phyloP scores from a whole-genome alignment of 2,113 vertebrate species.

The Cololabis saira region DNA sequence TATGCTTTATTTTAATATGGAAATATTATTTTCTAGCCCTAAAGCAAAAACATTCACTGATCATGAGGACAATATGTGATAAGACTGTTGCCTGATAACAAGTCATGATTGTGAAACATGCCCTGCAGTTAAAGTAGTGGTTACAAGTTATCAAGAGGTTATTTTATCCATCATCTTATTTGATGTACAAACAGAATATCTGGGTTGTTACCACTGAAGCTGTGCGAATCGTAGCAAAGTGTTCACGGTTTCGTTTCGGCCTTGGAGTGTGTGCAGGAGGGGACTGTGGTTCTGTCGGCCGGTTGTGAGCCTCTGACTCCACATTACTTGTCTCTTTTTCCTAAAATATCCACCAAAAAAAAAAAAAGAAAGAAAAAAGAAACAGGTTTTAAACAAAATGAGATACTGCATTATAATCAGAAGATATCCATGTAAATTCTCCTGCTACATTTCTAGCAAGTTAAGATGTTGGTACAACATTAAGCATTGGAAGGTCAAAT shows the following conservation, averaged over 20 bases:
- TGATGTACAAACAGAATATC: slow-evolving; percentile 1
- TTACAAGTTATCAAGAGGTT: background rate
- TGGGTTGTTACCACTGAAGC: slow-evolving; percentile 89
- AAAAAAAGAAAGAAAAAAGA: background rate
- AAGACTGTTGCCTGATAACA: background rate
- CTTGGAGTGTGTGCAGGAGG: slow-evolving; percentile 89
- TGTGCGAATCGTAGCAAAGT: slow-evolving; percentile 98
- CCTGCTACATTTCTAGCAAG: background rate
- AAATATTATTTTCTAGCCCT: too few species aligned
- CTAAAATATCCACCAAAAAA: slow-evolving; percentile 70
- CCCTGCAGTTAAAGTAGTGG: background rate
- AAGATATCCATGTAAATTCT: background rate
- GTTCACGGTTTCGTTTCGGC: slow-evolving; percentile 95
- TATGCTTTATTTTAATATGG: too few species aligned
- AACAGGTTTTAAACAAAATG: slow-evolving; percentile 7
- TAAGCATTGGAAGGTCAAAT: background rate
- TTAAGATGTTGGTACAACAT: background rate
- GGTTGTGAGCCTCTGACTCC: slow-evolving; percentile 86
- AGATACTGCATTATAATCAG: background rate
- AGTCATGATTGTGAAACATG: background rate
- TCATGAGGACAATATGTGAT: background rate
- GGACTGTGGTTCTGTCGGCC: slow-evolving; percentile 89
- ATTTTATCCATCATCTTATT: background rate
- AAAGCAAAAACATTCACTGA: background rate
- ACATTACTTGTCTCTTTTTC: slow-evolving; percentile 90